Conservation (phyloP, 2,797 vertebrate species). For the Enteromius mattozi region DNA sequence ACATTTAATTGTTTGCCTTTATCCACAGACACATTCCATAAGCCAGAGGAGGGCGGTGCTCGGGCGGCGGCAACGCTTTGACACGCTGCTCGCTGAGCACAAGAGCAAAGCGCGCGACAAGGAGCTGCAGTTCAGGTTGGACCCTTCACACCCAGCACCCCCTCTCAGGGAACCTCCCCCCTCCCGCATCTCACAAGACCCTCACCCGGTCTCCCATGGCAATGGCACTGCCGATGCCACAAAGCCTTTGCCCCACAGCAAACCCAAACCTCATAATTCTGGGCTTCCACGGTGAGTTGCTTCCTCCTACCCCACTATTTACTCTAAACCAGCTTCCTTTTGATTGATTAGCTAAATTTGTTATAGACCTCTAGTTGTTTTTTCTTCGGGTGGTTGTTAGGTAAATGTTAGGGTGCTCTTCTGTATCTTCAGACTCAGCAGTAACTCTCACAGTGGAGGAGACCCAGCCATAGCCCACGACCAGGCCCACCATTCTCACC, state of each 20-base stretch:
- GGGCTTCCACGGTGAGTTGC: slow-evolving; percentile 94
- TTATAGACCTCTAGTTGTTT: not conserved
- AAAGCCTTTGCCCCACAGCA: slow-evolving; percentile 90
- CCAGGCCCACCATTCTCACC: slow-evolving; percentile 85
- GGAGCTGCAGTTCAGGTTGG: slow-evolving; percentile 88
- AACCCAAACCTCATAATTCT: slow-evolving; percentile 93
- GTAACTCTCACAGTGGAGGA: slow-evolving; percentile 83
- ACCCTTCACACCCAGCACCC: slow-evolving; percentile 90
- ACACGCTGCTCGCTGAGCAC: slow-evolving; percentile 96
- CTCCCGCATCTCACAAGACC: slow-evolving; percentile 84
- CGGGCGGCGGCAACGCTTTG: slow-evolving; percentile 97
- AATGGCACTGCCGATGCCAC: slow-evolving; percentile 84
- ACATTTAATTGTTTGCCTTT: not conserved
- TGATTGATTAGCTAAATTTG: not conserved
- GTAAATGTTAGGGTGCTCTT: not conserved
- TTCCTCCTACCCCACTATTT: not conserved
- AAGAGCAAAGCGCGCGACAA: slow-evolving; percentile 97
- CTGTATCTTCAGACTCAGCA: slow-evolving; percentile 81
- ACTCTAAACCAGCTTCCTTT: not conserved
- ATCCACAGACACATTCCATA: slow-evolving; percentile 98
- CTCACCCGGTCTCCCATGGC: slow-evolving; percentile 88
- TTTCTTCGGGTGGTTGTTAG: not conserved
- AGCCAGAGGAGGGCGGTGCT: slow-evolving; percentile 98
- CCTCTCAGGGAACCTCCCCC: slow-evolving; percentile 97
- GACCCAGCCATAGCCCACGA: slow-evolving; percentile 87